These are phyloP conservation scores for Chionomys nivalis DNA, from an alignment of 2,113 vertebrate genomes.

Conservation along the genomic window DNA sequence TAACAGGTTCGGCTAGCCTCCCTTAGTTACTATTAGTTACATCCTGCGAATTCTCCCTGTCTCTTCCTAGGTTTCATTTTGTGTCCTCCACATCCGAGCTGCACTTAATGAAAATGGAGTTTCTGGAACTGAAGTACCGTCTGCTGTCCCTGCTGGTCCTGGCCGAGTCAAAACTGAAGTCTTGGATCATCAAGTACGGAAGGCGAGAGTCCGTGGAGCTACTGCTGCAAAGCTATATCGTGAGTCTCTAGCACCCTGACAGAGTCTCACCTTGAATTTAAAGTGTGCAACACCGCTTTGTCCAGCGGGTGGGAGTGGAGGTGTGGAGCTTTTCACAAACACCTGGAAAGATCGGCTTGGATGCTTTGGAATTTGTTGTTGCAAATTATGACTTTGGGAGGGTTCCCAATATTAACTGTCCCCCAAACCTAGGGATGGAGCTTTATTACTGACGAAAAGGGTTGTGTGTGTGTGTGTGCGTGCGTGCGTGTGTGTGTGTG, in stretches of 20 bases:
- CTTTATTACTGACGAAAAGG: conserved; percentile 25
- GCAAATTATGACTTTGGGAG: neutral
- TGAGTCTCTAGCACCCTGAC: conserved; percentile 83
- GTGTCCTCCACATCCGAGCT: conserved; percentile 94
- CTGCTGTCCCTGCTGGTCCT: conserved; percentile 95
- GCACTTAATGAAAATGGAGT: conserved; percentile 98
- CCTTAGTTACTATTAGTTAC: conserved; percentile 71
- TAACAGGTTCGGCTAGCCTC: conserved; percentile 70
- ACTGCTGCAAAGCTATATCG: conserved; percentile 95
- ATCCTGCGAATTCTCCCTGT: conserved; percentile 69
- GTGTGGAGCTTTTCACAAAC: neutral
- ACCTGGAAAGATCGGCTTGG: neutral
- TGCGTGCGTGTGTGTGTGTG: neutral
- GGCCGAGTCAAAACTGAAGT: conserved; percentile 98
- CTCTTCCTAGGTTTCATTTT: conserved; percentile 93
- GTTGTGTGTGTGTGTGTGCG: neutral
- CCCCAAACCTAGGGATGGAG: neutral
- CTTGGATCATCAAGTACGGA: conserved; percentile 99
- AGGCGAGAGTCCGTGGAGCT: conserved; percentile 95
- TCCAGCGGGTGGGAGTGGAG: neutral
- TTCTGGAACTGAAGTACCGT: conserved; percentile 98
- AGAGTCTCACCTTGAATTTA: neutral
- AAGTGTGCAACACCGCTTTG: neutral
- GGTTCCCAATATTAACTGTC: neutral
- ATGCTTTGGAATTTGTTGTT: neutral